Evolutionary conservation across 2,888 invertebrate species (phyloP), one percentile per base, ranked within the genome.

Genomic region (Pinctada fucata): DNA sequence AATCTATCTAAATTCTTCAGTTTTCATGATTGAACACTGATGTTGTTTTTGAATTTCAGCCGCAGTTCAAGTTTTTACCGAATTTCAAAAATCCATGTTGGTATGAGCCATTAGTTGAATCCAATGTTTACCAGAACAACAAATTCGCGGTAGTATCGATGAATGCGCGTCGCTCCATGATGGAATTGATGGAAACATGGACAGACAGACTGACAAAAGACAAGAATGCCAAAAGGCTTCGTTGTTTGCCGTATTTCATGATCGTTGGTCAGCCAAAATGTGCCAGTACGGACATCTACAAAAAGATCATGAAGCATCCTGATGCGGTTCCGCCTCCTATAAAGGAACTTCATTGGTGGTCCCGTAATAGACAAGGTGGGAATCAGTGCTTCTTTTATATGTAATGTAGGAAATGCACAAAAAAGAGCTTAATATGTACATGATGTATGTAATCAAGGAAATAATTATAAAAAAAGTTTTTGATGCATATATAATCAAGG

Each of bases 191-290:
- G 52, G 51, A 67, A 5, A 76, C 76, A 63, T 80, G 80, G 80
- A 72, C 63, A 6, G 49, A 63, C 47, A 63, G 77, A 6, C 64
- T 82, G 31, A 48, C 68, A n/a, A 72, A 76, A 45, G 70, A 63
- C 77, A 82, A 67, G 64, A 78, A 70, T 74, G 83, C 79, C 65
- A 78, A 79, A 52, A 86, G 86, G 68, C 86, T 86, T 77, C 87
- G 87, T 95, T 97, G 91, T 98, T 98, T 93, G 97, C 98, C 81
- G 94, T 99, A 88, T 94, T 99, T 91, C 95, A 97, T 88, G 76
- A 84, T 90, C 45, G 87, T 88, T 72, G 90, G 90, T 13, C 88
- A 88, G 75, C 90, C 90, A 3, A 90, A 90, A 70, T 87, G 90
- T 81, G 90, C 88, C 45, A 90, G 87, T 69, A 89, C 90, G 2